phyloP scores from a whole-genome alignment of 1,140 invertebrate species.

The Epicauta chinensis region DNA sequence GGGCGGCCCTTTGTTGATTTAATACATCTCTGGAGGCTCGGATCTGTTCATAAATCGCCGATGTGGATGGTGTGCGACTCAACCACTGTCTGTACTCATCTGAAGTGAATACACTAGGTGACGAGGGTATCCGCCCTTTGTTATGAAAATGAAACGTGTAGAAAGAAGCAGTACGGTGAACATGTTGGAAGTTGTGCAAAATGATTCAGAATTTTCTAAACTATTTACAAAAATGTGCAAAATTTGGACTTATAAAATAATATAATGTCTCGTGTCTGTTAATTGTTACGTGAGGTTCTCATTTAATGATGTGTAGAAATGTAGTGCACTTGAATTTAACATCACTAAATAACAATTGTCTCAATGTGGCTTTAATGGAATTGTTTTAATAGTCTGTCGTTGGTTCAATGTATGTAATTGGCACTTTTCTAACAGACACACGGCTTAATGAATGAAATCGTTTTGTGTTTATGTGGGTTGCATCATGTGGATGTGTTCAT shows the following conservation, averaged over 20 bases:
- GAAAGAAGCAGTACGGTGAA: conserved; percentile 17
- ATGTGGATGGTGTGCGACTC: conserved; percentile 82
- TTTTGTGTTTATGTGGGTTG: too few species aligned
- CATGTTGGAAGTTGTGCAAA: not conserved
- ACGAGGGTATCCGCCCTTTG: conserved; percentile 55
- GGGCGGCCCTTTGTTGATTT: conserved; percentile 57
- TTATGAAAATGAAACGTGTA: conserved; percentile 22
- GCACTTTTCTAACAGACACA: not conserved
- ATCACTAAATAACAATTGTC: too few species aligned
- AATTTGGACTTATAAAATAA: too few species aligned
- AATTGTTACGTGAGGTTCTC: too few species aligned
- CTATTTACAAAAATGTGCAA: too few species aligned
- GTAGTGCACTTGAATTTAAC: too few species aligned
- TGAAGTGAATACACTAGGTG: conserved; percentile 76
- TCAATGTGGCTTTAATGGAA: conserved; percentile 1
- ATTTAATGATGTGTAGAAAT: too few species aligned
- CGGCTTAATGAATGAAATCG: not conserved
- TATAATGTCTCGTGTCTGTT: too few species aligned
- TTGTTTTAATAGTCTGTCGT: not conserved
- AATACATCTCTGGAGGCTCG: conserved; percentile 62
- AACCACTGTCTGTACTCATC: conserved; percentile 88
- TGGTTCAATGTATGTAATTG: conserved; percentile 5
- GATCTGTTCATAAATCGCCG: conserved; percentile 85
- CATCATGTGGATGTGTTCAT: too few species aligned
- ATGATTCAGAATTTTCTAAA: too few species aligned